A percentile compares a stretch with the other conserved stretches of the same genome.
These are phyloP conservation scores for mouse (Mus musculus) DNA, from an alignment of 2,113 vertebrate species.

Conservation along the genomic window GRCm39 chr9:59809001-59809500, in stretches of 20 bases:
- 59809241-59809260: neutral
- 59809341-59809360: neutral
- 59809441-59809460: neutral
- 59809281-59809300: constrained; percentile 40
- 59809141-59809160: neutral
- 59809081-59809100: neutral
- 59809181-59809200: neutral
- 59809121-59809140: neutral
- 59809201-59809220: neutral
- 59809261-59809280: neutral
- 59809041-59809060: neutral
- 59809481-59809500: neutral
- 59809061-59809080: neutral
- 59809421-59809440: neutral
- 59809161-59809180: neutral
- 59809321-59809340: neutral
- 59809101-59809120: neutral
- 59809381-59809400: neutral
- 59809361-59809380: constrained; percentile 37
- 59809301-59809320: constrained; percentile 33
- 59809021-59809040: constrained; percentile 32
- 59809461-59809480: neutral
- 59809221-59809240: neutral
- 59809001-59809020: constrained; percentile 17
- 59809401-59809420: neutral